A percentile compares a stretch with the other conserved stretches of the same genome.
These are phyloP conservation scores for Heterohyrax brucei DNA, from an alignment of 2,797 vertebrate species.

Conservation along the genomic window DNA sequence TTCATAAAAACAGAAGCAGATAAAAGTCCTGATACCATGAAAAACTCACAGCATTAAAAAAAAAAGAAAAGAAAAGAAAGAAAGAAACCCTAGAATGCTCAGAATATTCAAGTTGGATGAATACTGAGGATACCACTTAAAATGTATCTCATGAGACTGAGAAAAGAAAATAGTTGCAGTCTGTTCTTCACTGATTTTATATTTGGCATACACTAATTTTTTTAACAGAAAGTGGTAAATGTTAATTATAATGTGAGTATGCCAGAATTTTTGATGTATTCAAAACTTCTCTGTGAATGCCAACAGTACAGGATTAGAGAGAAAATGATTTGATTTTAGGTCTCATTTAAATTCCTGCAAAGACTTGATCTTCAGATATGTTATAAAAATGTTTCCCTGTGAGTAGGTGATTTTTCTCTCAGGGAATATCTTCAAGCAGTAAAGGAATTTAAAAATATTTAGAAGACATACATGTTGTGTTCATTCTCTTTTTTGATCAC, in stretches of 20 bases:
- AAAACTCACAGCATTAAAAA: slow-evolving; percentile 28
- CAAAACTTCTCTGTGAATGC: slow-evolving; percentile 45
- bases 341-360: slow-evolving; percentile 77
- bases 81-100: neutral
- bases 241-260: slow-evolving; percentile 76
- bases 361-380: slow-evolving; percentile 78
- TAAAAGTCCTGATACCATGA: neutral
- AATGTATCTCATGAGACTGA: slow-evolving; percentile 32
- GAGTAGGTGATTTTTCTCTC: slow-evolving; percentile 71
- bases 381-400: slow-evolving; percentile 69
- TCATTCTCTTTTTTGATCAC: slow-evolving; percentile 68
- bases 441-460: slow-evolving; percentile 68
- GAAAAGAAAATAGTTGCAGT: slow-evolving; percentile 41
- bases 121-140: slow-evolving; percentile 31
- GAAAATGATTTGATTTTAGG: slow-evolving; percentile 73
- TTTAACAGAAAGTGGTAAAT: slow-evolving; percentile 65
- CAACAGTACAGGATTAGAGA: slow-evolving; percentile 68
- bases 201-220: slow-evolving; percentile 9
- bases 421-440: slow-evolving; percentile 24
- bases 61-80: neutral
- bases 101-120: slow-evolving; percentile 32
- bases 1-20: slow-evolving; percentile 25
- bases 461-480: slow-evolving; percentile 53
- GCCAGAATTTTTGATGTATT: slow-evolving; percentile 70
- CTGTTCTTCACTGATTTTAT: slow-evolving; percentile 69